Evolutionary conservation across 2,888 invertebrate species (phyloP).

Genomic region (Liopterus haemorrhoidalis): DNA sequence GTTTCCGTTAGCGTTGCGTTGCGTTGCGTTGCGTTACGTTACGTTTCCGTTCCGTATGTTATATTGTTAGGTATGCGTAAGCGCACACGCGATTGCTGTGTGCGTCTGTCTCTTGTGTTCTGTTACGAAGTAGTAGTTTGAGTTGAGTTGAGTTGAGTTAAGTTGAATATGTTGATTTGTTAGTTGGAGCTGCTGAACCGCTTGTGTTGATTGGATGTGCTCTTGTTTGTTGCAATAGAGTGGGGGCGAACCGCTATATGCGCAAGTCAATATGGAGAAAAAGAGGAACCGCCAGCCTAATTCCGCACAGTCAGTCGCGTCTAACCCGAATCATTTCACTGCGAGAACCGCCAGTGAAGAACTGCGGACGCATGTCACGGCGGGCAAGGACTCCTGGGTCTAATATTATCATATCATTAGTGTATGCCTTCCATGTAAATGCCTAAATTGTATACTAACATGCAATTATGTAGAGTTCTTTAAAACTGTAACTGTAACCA

Average conservation of each 20-base stretch:
- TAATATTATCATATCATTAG: too few relatives aligned
- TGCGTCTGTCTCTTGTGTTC: conserved; percentile 2
- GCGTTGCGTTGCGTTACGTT: conserved; percentile 12
- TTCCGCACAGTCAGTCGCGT: too few relatives aligned
- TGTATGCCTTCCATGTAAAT: too few relatives aligned
- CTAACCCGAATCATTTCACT: conserved; percentile 41
- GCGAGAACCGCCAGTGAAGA: conserved; percentile 24
- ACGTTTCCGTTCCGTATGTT: conserved; percentile 9
- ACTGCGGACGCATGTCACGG: conserved; percentile 36
- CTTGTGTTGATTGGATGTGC: conserved; percentile 16
- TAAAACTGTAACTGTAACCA: too few relatives aligned
- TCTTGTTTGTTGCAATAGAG: conserved; percentile 36
- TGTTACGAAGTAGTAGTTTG: not conserved
- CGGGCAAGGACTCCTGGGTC: conserved; percentile 47
- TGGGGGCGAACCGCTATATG: conserved; percentile 55
- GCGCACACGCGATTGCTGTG: conserved; percentile 4
- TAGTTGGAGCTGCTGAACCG: conserved; percentile 15
- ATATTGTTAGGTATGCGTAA: not conserved
- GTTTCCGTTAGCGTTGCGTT: too few relatives aligned
- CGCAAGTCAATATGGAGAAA: conserved; percentile 61
- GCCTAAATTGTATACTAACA: too few relatives aligned
- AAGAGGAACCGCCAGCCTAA: conserved; percentile 53
- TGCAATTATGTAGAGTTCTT: too few relatives aligned
- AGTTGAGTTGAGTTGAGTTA: not conserved
- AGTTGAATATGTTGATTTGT: not conserved